These are phyloP conservation scores for Minunthozetes semirufus DNA, from an alignment of 2,888 invertebrate species.

Conservation along the genomic window DNA sequence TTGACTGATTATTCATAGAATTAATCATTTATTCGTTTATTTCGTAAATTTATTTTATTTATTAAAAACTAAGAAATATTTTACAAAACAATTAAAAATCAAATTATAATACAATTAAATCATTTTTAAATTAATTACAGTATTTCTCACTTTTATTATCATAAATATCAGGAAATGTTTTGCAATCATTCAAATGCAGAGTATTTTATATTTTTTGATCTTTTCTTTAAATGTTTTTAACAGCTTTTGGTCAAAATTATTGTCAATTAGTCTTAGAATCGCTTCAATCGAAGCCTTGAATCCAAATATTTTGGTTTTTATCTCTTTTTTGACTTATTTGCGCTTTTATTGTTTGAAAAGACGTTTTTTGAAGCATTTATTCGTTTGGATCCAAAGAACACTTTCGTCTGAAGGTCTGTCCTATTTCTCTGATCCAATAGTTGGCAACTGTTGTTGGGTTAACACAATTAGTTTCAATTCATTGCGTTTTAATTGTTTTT, in stretches of 20 bases:
- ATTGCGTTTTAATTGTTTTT: not conserved
- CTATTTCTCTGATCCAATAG: conserved; percentile 54
- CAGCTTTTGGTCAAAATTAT: not conserved
- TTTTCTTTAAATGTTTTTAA: not conserved
- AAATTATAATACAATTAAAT: conserved; percentile 6
- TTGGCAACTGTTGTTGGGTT: conserved; percentile 53
- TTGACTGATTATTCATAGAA: not conserved
- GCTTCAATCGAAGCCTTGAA: not conserved
- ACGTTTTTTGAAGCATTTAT: not conserved
- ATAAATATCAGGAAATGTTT: conserved; percentile 3
- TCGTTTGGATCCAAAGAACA: conserved; percentile 40
- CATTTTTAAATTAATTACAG: not conserved
- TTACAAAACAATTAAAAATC: not conserved
- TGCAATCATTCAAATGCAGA: not conserved
- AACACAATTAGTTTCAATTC: not conserved
- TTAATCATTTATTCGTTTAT: not conserved
- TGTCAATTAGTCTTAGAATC: not conserved
- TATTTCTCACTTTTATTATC: not conserved
- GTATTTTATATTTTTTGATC: not conserved
- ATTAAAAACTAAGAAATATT: not conserved
- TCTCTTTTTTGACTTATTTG: not conserved
- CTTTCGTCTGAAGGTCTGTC: conserved; percentile 49
- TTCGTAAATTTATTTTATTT: not conserved
- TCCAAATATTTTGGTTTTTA: not conserved
- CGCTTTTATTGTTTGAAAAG: not conserved